Evolutionary conservation across 2,888 invertebrate species (phyloP), one percentile per base, ranked within the genome.

Genomic region (Nomada flava): DNA sequence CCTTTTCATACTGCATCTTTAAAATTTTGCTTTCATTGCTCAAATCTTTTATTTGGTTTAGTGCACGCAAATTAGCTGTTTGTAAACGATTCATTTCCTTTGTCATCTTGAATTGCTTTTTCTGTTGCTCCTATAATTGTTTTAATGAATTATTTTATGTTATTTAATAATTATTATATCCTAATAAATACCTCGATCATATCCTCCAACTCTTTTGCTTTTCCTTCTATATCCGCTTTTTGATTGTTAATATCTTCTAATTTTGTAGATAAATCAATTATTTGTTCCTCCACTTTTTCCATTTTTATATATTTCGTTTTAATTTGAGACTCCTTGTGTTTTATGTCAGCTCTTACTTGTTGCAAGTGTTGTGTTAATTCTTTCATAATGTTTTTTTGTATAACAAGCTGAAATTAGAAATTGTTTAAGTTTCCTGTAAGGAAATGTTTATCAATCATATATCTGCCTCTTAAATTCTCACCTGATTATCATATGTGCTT

Each of bases 161-260:
- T 18, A 9, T 11, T 42, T 36, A 64, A 53, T 69, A 68, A 76
- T 47, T 9, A 26, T 50, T 50, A 18, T 29, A 65, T 57, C 2
- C 18, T 23, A 65, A 76, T 42, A 59, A 70, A 69, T 86, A 94
- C 94, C 84, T 95, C 95, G 23, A 96, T 93, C 92, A 96, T 95
- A 42, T 95, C 94, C 89, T 96, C 95, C 10, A 96, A 92, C 87
- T 96, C 95, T 71, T 94, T 95, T 0, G 95, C 94, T 50, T 95
- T 94, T 88, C 96, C 96, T 57, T 95, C 95, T 0, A 96, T 94
- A 29, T 95, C 94, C 88, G 95, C 94, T 5, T 95, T 94, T 88
- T 95, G 95, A 83, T 95, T 94, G 55, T 93, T 91, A 1, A 96
- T 94, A 2, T 95, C 95, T 7, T 93, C 89, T 47, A 95, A 79